Base-by-base conservation (phyloP, 2,888 invertebrate genomes). In the Branchipolynoe longqiensis region DNA sequence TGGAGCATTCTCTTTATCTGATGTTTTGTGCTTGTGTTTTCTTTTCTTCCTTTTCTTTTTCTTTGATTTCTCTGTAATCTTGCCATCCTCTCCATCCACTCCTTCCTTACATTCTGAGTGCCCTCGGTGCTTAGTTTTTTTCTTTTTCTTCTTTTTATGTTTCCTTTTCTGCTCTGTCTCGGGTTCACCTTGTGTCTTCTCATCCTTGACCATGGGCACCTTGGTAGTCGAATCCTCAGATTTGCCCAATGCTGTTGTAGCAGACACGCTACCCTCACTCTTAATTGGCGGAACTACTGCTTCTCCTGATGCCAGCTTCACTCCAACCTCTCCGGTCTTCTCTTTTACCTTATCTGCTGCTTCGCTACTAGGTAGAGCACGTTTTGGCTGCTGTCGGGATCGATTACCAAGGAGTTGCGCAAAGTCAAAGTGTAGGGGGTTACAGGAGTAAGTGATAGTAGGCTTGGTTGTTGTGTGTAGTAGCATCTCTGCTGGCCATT, bases 401-500 rank as follows among this genome's bases (percentile, higher is more conserved):
- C 62, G 8, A 4, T 12, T 14, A 4, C 28, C 48, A 1, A 78
- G 31, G 83, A 91, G 88, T 59, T 90, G 87, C 59, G 89, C 89
- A 87, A 93, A 92, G 89, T 93, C 92, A 90, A 93, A 93, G 81
- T 89, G 88, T 18, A 93, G 89, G 6, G 93, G 93, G 88, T 93
- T 93, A 89, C 93, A 93, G 85, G 92, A 92, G 86, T 87, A 93
- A 78, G 88, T 88, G 14, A 93, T 86, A 4, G 85, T 85, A 1
- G 93, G 93, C 48, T 90, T 87, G 31, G 90, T 88, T 31, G 88
- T 89, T 6, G 93, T 93, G 81, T 90, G 90, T 84, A 90, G 90
- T 25, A 93, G 88, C 91, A 92, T 93, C 86, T 92, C 92, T 40
- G 88, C 89, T 0, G 93, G 93, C 93, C 93, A 93, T 69, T 91